Percentiles rank a stretch among this genome's conserved stretches.
Evolutionary conservation across 1,140 invertebrate genomes (phyloP).

Genomic region (Neotoxoptera formosana): DNA sequence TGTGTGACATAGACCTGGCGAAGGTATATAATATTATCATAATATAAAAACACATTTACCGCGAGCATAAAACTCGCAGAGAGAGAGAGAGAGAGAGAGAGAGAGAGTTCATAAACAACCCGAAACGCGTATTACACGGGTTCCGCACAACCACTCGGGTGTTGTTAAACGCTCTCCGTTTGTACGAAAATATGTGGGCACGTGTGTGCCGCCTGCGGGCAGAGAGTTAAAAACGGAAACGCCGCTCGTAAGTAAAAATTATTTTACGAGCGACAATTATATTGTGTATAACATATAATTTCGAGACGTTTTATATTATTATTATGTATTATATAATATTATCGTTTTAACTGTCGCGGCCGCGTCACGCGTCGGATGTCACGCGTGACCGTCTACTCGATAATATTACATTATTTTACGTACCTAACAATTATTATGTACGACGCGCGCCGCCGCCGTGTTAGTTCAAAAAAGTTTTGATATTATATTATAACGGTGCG

Average conservation of each 20-base stretch:
- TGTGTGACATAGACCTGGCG: background rate
- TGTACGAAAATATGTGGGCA: background rate
- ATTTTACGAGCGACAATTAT: background rate
- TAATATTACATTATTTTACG: too few species aligned
- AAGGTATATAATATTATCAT: too few species aligned
- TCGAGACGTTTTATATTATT: background rate
- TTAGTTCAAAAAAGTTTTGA: background rate
- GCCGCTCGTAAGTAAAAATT: background rate
- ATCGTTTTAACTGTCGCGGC: too few species aligned
- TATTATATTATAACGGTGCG: background rate
- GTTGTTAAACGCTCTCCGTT: background rate
- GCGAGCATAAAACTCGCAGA: background rate
- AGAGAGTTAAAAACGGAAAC: background rate
- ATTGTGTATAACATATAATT: too few species aligned
- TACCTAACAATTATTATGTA: too few species aligned
- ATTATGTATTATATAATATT: too few species aligned
- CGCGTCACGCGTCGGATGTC: background rate
- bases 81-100: too few species aligned
- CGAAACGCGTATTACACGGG: background rate
- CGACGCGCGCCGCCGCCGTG: background rate
- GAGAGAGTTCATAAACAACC: background rate
- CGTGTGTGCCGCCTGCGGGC: too few species aligned
- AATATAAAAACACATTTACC: slow-evolving; percentile 2
- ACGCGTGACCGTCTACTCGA: too few species aligned
- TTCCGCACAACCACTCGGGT: background rate